phyloP scores from a whole-genome alignment of 2,797 vertebrate genomes.

The Platalea minor region DNA sequence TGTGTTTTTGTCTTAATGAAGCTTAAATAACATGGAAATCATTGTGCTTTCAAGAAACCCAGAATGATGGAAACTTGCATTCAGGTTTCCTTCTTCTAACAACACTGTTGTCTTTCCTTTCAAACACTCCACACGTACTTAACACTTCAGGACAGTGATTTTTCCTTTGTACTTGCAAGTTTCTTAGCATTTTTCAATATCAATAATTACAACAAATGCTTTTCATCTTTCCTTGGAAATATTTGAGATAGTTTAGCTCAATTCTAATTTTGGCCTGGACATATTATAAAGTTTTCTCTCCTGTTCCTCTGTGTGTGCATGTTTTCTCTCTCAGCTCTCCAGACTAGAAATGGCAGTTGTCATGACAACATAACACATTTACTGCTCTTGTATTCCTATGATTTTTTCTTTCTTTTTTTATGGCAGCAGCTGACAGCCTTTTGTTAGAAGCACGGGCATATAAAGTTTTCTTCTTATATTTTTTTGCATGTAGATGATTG shows the following conservation, averaged over 20 bases:
- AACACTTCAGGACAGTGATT: not conserved
- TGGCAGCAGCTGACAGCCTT: not conserved
- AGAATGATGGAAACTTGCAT: not conserved
- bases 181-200: not conserved
- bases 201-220: not conserved
- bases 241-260: not conserved
- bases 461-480: not conserved
- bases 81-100: not conserved
- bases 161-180: not conserved
- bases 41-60: not conserved
- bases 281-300: not conserved
- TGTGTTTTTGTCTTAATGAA: not conserved
- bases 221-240: not conserved
- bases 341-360: slow-evolving; percentile 40
- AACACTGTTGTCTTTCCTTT: not conserved
- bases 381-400: not conserved
- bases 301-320: not conserved
- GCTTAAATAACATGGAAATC: not conserved
- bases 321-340: not conserved
- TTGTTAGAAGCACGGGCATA: not conserved
- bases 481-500: not conserved
- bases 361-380: slow-evolving; percentile 57
- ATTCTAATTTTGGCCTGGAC: not conserved
- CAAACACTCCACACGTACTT: not conserved
- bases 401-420: slow-evolving; percentile 14